Conservation (phyloP, 2,113 vertebrate genomes). For the Lepisosteus oculatus region DNA sequence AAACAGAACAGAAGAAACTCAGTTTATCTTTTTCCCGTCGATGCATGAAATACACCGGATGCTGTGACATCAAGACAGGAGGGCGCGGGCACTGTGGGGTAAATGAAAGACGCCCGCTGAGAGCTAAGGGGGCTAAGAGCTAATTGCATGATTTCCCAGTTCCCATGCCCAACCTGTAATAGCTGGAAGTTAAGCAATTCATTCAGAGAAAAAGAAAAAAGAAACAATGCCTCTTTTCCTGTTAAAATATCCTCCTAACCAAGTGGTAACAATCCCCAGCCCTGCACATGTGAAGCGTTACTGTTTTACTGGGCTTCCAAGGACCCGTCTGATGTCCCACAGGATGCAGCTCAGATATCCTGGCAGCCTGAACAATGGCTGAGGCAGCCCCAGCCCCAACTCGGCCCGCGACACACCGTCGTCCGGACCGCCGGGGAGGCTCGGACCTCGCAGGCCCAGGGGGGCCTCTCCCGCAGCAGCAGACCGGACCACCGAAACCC, state of each 20-base stretch:
- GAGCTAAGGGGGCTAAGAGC: not conserved
- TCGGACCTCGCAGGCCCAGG: no score
- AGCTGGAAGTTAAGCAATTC: not conserved
- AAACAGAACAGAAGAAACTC: no score
- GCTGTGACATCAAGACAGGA: no score
- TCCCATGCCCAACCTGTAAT: not conserved
- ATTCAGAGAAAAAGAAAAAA: not conserved
- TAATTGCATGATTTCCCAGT: not conserved
- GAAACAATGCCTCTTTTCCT: not conserved
- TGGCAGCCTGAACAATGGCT: constrained; percentile 35
- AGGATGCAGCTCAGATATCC: constrained; percentile 38
- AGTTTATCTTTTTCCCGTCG: no score
- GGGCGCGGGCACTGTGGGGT: no score
- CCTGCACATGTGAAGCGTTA: not conserved
- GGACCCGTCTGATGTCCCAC: constrained; percentile 6
- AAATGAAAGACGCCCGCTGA: no score
- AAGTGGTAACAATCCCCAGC: not conserved
- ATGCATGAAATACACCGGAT: constrained; percentile 11
- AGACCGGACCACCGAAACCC: no score
- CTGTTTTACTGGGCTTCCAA: not conserved
- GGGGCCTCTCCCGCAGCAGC: not conserved
- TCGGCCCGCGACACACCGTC: constrained; percentile 21
- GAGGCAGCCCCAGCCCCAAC: not conserved
- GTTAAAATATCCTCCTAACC: not conserved
- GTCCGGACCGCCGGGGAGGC: no score